Evolutionary conservation across 2,797 vertebrate genomes (phyloP).

Genomic region (Notolepis coatsorum): DNA sequence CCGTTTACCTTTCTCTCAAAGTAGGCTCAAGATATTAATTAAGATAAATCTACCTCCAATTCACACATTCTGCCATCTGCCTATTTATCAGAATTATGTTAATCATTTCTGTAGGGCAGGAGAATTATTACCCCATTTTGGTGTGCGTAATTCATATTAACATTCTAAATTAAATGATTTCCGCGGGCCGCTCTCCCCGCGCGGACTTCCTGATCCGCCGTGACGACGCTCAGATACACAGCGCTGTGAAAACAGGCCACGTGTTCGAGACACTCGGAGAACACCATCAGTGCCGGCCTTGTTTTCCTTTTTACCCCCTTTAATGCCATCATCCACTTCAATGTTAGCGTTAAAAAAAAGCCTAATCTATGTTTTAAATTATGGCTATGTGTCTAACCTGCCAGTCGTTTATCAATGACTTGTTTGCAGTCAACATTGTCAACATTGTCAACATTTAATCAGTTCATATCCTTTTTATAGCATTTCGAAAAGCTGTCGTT

Average conservation of each 20-base stretch:
- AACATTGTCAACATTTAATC: no score
- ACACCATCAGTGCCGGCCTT: conserved; percentile 47
- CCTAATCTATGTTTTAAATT: no score
- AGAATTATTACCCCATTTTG: conserved; percentile 99
- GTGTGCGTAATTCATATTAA: conserved; percentile 98
- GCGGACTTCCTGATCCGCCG: conserved; percentile 80
- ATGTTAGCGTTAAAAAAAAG: neutral
- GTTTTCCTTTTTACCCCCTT: no score
- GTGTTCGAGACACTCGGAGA: conserved; percentile 47
- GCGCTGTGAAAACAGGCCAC: conserved; percentile 67
- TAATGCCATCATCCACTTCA: conserved; percentile 30
- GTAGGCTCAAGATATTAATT: conserved; percentile 99
- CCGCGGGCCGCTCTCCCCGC: conserved; percentile 90
- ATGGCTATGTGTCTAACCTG: no score
- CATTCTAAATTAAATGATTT: conserved; percentile 99
- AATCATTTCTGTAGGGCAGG: conserved; percentile 99
- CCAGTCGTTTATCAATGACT: no score
- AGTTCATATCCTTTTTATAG: no score
- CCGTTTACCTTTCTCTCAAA: conserved; percentile 95
- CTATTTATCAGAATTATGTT: conserved; percentile 99
- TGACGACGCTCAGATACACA: conserved; percentile 71
- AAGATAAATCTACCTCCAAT: conserved; percentile 99
- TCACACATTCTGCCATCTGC: conserved; percentile 98
- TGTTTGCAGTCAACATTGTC: no score
- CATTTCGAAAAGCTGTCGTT: no score